A percentile compares a stretch with the other conserved stretches of the same genome.
phyloP scores from a whole-genome alignment of 2,113 vertebrate species.

The Chloebia gouldiae region DNA sequence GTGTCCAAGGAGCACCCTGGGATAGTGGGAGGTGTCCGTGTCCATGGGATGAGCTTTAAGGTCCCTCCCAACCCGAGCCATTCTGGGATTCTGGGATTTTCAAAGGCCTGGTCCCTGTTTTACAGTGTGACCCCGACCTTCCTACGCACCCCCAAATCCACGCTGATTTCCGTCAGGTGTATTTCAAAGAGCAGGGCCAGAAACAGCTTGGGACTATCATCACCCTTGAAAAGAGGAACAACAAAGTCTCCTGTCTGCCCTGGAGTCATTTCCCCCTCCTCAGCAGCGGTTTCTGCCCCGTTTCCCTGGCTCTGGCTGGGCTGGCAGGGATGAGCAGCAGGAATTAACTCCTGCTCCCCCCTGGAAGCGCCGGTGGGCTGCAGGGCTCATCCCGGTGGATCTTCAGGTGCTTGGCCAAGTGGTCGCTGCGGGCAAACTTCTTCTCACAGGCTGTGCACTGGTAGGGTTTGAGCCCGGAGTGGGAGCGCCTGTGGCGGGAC shows the following conservation, averaged over 20 bases:
- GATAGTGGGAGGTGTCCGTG: background rate
- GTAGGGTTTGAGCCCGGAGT: conserved; percentile 87
- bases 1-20: background rate
- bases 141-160: background rate
- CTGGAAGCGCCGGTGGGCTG: conserved; percentile 64
- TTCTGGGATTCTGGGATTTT: too few species aligned
- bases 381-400: conserved; percentile 78
- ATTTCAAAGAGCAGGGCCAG: background rate
- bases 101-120: rapidly evolving
- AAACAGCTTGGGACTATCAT: background rate
- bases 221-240: background rate
- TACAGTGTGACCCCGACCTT: rapidly evolving
- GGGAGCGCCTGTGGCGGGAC: conserved; percentile 86
- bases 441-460: conserved; percentile 83
- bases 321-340: background rate
- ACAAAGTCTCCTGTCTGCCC: background rate
- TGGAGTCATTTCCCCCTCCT: background rate
- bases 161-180: background rate
- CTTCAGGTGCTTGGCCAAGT: conserved; percentile 86
- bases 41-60: background rate
- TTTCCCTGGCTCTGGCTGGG: background rate
- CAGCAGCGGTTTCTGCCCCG: rapidly evolving
- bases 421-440: conserved; percentile 87
- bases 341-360: conserved; percentile 61
- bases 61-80: background rate